Base-by-base conservation (phyloP, 2,113 vertebrate genomes). In the Corydoras sp. region DNA sequence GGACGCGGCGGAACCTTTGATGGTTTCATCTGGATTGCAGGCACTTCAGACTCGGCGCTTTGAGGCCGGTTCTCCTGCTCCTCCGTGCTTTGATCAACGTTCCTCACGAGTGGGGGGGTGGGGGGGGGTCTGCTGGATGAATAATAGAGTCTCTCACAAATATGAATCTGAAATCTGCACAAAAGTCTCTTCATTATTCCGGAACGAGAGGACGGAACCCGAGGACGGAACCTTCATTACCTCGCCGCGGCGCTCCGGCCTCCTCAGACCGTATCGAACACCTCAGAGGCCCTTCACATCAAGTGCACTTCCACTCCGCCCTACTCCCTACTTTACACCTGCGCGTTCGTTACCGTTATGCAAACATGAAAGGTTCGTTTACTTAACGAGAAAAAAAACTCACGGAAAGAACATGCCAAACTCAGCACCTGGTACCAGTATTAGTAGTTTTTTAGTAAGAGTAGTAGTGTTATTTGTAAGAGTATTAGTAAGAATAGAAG, bases 21-120 rank as follows among this genome's bases (percentile, higher is more conserved):
- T 68, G 64, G 58, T 48, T 62, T 74, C 59, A 62, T 65, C 71
- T 73, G 71, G 54, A 73, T 67, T 59, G 63, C 56, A 66, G 29
- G 11, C 71, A 66, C 71, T 73, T 73, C 56, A 61, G 63, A 24
- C 29, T 43, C 64, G 53, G 35, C 62, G 49, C 72, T 74, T 67
- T 73, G 64, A 67, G 72, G 30, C 13, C 9, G 30, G 48, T 63
- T 65, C 71, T 72, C 50, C 13, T 58, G 56, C 62, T 55, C 30
- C 58, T 60, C 58, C 24, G 11, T 1, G 58, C 72, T 74, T 74
- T 74, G 72, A 74, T 74, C 72, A 74, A 55, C 62, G 54, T 74
- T 67, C 71, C 30, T 68, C 58, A 61, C 49, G 62, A 74, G 71
- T 48, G 48, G 56, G 6, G 18, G 18, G 18, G 18, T 24, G 18